phyloP scores from a whole-genome alignment of 2,888 invertebrate species.

The Ichneumoninae sp. region DNA sequence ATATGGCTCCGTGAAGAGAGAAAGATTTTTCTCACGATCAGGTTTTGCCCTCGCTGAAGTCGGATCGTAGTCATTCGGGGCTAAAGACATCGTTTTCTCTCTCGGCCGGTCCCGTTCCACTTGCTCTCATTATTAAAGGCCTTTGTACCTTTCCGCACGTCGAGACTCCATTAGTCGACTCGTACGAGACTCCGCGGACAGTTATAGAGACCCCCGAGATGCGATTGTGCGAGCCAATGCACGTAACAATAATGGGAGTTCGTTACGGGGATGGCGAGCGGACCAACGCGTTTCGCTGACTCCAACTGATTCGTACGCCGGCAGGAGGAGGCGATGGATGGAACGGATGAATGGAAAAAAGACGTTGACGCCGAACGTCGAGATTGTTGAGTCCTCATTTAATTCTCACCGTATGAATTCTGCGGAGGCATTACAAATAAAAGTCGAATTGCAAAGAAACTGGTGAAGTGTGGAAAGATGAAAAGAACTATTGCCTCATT shows the following conservation, averaged over 20 bases:
- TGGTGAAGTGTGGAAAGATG: neutral
- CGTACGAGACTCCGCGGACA: slow-evolving; percentile 1
- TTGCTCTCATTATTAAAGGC: slow-evolving; percentile 39
- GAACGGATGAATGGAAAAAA: slow-evolving; percentile 43
- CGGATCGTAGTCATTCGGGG: slow-evolving; percentile 45
- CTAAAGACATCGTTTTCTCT: slow-evolving; percentile 34
- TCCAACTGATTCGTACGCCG: slow-evolving; percentile 17
- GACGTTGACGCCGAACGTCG: slow-evolving; percentile 42
- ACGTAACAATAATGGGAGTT: slow-evolving; percentile 58
- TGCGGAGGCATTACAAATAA: neutral
- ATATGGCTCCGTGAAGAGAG: slow-evolving; percentile 70
- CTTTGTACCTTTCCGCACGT: slow-evolving; percentile 56
- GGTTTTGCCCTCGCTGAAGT: slow-evolving; percentile 42
- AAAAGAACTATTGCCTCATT: neutral
- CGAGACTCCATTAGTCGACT: slow-evolving; percentile 53
- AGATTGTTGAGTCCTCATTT: slow-evolving; percentile 30
- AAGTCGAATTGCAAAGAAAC: neutral
- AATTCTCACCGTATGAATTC: slow-evolving; percentile 1
- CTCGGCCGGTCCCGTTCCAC: slow-evolving; percentile 36
- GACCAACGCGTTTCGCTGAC: slow-evolving; percentile 35
- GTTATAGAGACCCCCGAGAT: slow-evolving; percentile 54
- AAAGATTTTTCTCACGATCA: slow-evolving; percentile 81
- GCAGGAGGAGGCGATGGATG: neutral
- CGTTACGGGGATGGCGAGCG: slow-evolving; percentile 47
- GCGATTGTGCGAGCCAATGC: slow-evolving; percentile 46